A percentile compares a stretch with the other conserved stretches of the same genome.
Evolutionary conservation across 23 tunicate species (phyloP).

Genomic region (Ciona savignyi): DNA sequence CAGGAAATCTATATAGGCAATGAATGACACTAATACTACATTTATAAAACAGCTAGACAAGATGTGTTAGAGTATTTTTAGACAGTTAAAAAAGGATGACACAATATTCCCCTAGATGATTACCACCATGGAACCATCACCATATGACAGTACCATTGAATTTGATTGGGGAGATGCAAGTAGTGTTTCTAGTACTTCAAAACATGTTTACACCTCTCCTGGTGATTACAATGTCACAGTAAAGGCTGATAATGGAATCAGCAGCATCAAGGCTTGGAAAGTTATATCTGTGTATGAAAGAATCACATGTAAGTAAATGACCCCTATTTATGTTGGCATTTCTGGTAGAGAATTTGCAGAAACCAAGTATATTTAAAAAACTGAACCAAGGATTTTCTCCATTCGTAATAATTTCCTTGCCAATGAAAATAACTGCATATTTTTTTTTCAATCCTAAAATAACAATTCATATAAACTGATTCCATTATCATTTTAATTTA

Average conservation of each 20-base stretch:
- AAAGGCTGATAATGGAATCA: conserved; percentile 46
- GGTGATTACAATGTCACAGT: conserved; percentile 54
- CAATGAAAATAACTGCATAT: too few species aligned
- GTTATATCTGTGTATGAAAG: conserved; percentile 38
- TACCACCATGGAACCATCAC: conserved; percentile 9
- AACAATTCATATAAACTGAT: too few species aligned
- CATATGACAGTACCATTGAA: conserved; percentile 17
- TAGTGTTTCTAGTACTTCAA: background rate
- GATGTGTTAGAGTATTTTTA: too few species aligned
- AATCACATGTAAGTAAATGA: conserved; percentile 36
- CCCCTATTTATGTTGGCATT: background rate
- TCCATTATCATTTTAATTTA: too few species aligned
- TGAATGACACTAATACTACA: background rate
- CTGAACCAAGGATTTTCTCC: too few species aligned
- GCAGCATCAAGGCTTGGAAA: conserved; percentile 3
- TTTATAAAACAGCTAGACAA: too few species aligned
- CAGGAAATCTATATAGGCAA: background rate
- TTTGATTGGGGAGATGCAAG: conserved; percentile 52
- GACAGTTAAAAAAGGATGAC: too few species aligned
- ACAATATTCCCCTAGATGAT: too few species aligned
- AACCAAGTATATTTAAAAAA: too few species aligned
- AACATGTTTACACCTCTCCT: conserved; percentile 21
- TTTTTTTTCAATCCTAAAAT: too few species aligned
- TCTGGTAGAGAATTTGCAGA: too few species aligned
- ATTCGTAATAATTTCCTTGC: too few species aligned